Conservation (phyloP, 2,797 vertebrate genomes). For the Euphonia xanthogaster region DNA sequence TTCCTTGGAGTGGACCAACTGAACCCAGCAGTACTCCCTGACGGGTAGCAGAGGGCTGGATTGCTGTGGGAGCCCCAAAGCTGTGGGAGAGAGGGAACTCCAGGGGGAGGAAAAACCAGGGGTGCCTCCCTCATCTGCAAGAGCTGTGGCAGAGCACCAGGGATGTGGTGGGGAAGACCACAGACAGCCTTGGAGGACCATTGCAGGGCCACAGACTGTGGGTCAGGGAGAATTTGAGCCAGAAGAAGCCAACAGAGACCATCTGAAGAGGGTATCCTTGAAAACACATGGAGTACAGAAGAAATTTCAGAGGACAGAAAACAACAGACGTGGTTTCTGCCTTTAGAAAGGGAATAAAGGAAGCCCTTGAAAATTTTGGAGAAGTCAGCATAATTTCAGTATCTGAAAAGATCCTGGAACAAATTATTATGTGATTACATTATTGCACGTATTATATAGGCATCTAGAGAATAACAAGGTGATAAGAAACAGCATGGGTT, state of each 20-base stretch:
- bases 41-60: neutral
- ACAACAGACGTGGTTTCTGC: fast-evolving
- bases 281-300: neutral
- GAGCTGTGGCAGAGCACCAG: neutral
- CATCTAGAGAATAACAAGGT: neutral
- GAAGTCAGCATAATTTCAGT: neutral
- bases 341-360: neutral
- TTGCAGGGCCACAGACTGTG: neutral
- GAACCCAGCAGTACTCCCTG: neutral
- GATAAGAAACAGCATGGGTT: neutral
- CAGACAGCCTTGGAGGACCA: fast-evolving
- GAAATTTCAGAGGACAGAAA: neutral
- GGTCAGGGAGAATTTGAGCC: neutral
- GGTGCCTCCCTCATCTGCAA: neutral
- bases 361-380: neutral
- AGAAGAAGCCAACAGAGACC: neutral
- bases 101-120: neutral
- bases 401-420: neutral
- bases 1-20: neutral
- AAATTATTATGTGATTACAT: neutral
- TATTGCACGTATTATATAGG: neutral
- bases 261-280: neutral
- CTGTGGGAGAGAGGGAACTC: neutral
- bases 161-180: neutral
- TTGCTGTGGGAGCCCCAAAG: neutral